Conservation (phyloP, 2,888 invertebrate species). For the Cephus nigrinus region DNA sequence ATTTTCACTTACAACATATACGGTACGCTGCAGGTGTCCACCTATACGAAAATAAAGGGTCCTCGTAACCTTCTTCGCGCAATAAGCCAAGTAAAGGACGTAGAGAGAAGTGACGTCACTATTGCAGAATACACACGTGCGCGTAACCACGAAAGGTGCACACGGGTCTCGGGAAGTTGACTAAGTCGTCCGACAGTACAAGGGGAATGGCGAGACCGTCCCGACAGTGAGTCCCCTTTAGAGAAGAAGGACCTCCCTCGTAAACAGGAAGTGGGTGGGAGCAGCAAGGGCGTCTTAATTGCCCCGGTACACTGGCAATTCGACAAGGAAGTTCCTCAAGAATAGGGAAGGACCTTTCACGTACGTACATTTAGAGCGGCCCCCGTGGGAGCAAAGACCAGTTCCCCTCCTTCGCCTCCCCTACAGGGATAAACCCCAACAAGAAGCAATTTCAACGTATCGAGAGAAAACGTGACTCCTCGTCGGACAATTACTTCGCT, state of each 20-base stretch:
- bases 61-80: background rate
- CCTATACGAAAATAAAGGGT: background rate
- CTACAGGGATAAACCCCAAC: background rate
- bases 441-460: background rate
- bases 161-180: background rate
- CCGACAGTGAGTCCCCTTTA: background rate
- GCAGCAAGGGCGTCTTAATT: background rate
- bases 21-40: background rate
- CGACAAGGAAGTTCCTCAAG: background rate
- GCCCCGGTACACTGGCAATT: background rate
- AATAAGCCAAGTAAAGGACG: background rate
- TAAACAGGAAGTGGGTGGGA: background rate
- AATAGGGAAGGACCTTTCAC: background rate
- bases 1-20: too few species aligned
- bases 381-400: background rate
- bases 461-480: background rate
- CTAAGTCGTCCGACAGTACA: background rate
- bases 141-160: background rate
- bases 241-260: background rate
- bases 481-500: background rate
- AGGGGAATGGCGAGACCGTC: background rate
- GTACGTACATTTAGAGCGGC: background rate
- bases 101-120: background rate
- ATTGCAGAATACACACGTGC: background rate
- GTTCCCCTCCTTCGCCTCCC: background rate